Evolutionary conservation across 2,888 invertebrate genomes (phyloP).

Genomic region (Auanema sp.): DNA sequence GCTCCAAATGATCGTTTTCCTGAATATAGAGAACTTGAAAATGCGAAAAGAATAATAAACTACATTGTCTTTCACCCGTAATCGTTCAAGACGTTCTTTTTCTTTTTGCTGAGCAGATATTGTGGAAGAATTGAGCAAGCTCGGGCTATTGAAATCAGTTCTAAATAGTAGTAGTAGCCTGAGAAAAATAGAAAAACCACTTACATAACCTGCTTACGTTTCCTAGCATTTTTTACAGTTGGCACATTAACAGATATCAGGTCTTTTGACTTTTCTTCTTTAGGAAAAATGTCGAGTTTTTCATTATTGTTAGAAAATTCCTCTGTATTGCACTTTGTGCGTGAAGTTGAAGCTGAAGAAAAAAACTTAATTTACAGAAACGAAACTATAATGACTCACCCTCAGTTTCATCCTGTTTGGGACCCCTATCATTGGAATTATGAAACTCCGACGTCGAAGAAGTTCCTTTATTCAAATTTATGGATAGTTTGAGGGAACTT

Average conservation of each 20-base stretch:
- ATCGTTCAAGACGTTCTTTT: conserved; percentile 46
- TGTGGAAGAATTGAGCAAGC: conserved; percentile 18
- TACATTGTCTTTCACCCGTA: conserved; percentile 10
- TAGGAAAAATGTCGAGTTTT: not conserved
- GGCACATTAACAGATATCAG: conserved; percentile 32
- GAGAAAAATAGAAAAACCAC: conserved; percentile 5
- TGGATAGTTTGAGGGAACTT: conserved; percentile 7
- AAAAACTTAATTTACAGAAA: not conserved
- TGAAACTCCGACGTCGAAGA: conserved; percentile 8
- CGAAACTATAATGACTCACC: not conserved
- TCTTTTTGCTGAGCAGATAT: conserved; percentile 44
- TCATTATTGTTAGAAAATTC: too few species aligned
- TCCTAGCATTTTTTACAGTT: conserved; percentile 33
- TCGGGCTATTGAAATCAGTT: conserved; percentile 31
- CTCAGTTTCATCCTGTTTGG: not conserved
- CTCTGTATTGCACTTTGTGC: not conserved
- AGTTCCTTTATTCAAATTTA: conserved; percentile 9
- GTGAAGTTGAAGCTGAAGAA: not conserved
- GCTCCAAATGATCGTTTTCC: conserved; percentile 30
- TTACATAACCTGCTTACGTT: conserved; percentile 36
- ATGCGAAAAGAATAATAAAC: not conserved
- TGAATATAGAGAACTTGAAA: conserved; percentile 9
- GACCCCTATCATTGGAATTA: not conserved
- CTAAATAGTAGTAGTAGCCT: conserved; percentile 16
- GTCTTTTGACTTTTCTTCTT: not conserved